phyloP scores from a whole-genome alignment of 2,888 invertebrate species.

The Drosophila histrio region DNA sequence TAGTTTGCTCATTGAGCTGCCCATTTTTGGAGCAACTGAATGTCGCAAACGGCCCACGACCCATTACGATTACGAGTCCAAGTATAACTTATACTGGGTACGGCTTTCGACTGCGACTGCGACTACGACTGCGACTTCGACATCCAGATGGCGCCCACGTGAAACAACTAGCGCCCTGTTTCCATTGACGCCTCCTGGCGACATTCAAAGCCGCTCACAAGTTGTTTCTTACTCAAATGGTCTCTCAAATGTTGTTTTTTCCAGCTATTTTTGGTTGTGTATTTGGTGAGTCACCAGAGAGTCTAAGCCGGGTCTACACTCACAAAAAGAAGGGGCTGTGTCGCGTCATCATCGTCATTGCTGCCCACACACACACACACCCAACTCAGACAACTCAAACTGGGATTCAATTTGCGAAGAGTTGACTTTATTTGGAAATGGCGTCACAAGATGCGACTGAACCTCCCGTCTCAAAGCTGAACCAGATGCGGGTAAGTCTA shows the following conservation, averaged over 20 bases:
- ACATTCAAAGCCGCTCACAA: slow-evolving; percentile 38
- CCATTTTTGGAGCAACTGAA: slow-evolving; percentile 64
- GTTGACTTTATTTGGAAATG: slow-evolving; percentile 78
- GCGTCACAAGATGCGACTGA: slow-evolving; percentile 82
- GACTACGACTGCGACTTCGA: slow-evolving; percentile 39
- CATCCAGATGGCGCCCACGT: slow-evolving; percentile 60
- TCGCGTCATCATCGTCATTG: slow-evolving; percentile 57
- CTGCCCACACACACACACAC: slow-evolving; percentile 58
- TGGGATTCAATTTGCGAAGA: slow-evolving; percentile 21
- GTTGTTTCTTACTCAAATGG: slow-evolving; percentile 25
- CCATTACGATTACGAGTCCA: slow-evolving; percentile 1
- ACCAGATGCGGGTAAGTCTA: slow-evolving; percentile 84
- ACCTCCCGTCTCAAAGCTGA: slow-evolving; percentile 84
- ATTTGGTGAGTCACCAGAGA: slow-evolving; percentile 61
- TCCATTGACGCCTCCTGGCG: slow-evolving; percentile 70
- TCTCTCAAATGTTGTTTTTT: slow-evolving; percentile 28
- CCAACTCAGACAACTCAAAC: not conserved
- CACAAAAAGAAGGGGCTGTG: slow-evolving; percentile 30
- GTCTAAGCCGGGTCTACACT: slow-evolving; percentile 68
- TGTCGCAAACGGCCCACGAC: slow-evolving; percentile 51
- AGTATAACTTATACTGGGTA: slow-evolving; percentile 38
- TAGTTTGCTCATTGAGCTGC: slow-evolving; percentile 67
- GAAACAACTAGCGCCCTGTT: slow-evolving; percentile 41
- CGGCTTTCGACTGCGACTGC: slow-evolving; percentile 42
- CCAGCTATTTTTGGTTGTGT: slow-evolving; percentile 43